phyloP scores from a whole-genome alignment of 35 echinoderm and acorn worm species.

The Stichopus chloronotus region DNA sequence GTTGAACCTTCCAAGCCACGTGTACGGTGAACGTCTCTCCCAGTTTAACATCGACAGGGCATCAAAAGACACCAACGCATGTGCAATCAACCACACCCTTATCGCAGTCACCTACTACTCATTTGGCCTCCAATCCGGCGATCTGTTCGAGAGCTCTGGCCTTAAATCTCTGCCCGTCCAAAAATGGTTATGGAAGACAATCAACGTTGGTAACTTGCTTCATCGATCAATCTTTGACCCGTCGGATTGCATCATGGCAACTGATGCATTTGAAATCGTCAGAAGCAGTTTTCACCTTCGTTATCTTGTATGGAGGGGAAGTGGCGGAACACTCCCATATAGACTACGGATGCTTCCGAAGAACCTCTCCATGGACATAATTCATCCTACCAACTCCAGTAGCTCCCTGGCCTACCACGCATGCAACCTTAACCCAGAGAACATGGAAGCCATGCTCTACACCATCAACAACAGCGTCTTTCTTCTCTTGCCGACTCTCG shows the following conservation, averaged over 20 bases:
- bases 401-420: slow-evolving; percentile 36
- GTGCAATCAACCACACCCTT: slow-evolving; percentile 36
- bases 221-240: not conserved
- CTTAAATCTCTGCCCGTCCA: not conserved
- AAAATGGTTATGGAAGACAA: slow-evolving; percentile 47
- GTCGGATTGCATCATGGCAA: not conserved
- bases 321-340: not conserved
- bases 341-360: not conserved
- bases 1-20: not conserved
- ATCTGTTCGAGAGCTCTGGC: not conserved
- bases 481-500: not conserved
- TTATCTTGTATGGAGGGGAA: not conserved
- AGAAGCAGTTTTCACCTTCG: not conserved
- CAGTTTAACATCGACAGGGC: no score
- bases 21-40: no score
- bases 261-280: slow-evolving; percentile 36
- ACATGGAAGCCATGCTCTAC: slow-evolving; percentile 31
- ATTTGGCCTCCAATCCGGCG: slow-evolving; percentile 43
- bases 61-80: no score
- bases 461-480: not conserved
- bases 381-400: not conserved
- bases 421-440: not conserved
- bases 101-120: slow-evolving; percentile 19
- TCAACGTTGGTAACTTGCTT: not conserved
- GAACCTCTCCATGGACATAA: slow-evolving; percentile 29